Evolutionary conservation across 1,140 invertebrate species (phyloP).

Genomic region (Cyclina sinensis): DNA sequence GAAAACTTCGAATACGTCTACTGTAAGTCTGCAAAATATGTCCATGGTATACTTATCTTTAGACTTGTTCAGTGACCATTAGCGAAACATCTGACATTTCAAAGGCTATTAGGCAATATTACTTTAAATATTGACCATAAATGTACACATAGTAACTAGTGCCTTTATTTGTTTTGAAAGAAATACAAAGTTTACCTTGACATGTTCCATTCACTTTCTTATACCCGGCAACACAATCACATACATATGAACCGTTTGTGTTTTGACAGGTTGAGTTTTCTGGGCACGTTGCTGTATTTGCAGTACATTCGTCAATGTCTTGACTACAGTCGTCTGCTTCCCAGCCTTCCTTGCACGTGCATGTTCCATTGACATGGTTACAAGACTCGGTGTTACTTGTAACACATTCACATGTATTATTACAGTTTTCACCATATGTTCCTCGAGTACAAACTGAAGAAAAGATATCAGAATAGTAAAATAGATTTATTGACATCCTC

Average conservation of each 20-base stretch:
- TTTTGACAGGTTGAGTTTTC: background rate
- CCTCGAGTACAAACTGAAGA: background rate
- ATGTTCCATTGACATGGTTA: background rate
- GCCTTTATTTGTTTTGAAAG: no score
- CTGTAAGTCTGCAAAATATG: no score
- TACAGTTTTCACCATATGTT: background rate
- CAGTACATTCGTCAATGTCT: background rate
- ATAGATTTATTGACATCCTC: background rate
- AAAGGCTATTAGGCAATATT: no score
- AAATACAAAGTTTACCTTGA: no score
- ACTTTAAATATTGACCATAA: no score
- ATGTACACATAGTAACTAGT: no score
- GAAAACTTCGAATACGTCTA: no score
- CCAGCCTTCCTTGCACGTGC: background rate
- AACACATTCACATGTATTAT: background rate
- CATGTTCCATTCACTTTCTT: background rate
- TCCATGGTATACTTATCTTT: no score
- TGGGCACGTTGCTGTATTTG: background rate
- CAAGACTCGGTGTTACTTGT: background rate
- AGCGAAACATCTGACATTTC: no score
- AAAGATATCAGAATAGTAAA: no score
- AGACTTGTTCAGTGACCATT: no score
- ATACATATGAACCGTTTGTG: constrained; percentile 46
- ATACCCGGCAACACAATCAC: constrained; percentile 48
- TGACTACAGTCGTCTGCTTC: background rate